phyloP scores from a whole-genome alignment of 2,113 vertebrate species.

The Gambusia holbrooki region DNA sequence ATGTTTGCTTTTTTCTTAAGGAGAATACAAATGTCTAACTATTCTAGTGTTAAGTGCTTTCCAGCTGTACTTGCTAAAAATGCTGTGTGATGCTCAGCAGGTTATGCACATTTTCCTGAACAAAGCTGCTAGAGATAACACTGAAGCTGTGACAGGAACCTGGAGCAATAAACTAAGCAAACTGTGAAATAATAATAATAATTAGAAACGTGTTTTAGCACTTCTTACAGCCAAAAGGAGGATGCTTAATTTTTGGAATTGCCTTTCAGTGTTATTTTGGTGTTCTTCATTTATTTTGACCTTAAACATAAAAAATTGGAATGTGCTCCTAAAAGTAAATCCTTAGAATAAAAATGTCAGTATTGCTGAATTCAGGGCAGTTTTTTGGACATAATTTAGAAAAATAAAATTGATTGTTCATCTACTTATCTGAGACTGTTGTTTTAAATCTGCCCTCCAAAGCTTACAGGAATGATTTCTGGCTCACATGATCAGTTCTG shows the following conservation, averaged over 20 bases:
- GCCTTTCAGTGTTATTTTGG: neutral
- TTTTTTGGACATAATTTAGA: conserved; percentile 21
- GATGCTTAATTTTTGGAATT: neutral
- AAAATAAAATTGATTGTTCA: conserved; percentile 31
- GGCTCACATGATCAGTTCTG: conserved; percentile 39
- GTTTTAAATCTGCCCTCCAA: conserved; percentile 18
- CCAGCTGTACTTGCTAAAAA: neutral
- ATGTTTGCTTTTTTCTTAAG: neutral
- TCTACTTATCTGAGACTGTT: conserved; percentile 18
- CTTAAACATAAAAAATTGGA: neutral
- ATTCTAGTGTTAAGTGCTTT: neutral
- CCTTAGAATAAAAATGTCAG: conserved; percentile 20
- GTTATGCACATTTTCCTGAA: neutral
- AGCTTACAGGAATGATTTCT: conserved; percentile 34
- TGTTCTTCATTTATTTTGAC: neutral
- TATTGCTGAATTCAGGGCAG: conserved; percentile 3
- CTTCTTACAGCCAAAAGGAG: neutral
- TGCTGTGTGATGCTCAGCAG: neutral
- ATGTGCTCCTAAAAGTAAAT: neutral
- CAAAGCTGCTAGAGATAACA: neutral
- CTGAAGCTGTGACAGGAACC: neutral
- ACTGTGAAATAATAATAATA: neutral
- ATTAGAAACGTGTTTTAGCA: too few species aligned
- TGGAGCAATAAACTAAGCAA: neutral
- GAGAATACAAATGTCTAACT: neutral